A percentile compares a stretch with the other conserved stretches of the same genome.
These are phyloP conservation scores for Pipistrellus pipistrellus DNA, from an alignment of 2,797 vertebrate genomes.

Conservation along the genomic window DNA sequence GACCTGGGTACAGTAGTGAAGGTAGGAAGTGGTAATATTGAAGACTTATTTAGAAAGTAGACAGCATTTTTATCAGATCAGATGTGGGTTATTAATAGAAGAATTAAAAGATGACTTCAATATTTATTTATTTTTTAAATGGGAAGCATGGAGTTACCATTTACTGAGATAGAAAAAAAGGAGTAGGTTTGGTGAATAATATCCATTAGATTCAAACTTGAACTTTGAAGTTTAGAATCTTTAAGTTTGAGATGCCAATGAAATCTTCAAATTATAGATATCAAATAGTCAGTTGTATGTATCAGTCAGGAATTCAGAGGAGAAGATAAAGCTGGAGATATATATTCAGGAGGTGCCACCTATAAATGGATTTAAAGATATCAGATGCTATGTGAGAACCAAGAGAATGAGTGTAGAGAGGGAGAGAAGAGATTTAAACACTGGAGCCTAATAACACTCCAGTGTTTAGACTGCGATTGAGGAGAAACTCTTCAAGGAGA, in stretches of 20 bases:
- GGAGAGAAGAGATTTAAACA: not conserved
- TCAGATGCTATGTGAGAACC: not conserved
- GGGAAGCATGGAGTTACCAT: not conserved
- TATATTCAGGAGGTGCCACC: not conserved
- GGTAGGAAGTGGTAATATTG: not conserved
- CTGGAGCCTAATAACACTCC: not conserved
- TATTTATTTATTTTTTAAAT: not conserved
- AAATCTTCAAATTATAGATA: not conserved
- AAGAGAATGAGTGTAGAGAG: not conserved
- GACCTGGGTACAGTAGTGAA: not conserved
- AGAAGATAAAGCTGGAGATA: not conserved
- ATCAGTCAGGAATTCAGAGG: conserved; percentile 2
- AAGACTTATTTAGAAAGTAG: not conserved
- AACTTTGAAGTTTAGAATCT: not conserved
- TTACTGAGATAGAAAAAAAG: not conserved
- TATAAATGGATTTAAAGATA: not conserved
- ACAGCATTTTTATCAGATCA: not conserved
- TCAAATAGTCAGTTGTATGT: not conserved
- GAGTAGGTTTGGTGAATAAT: not conserved
- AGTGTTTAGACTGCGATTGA: not conserved
- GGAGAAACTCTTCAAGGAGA: not conserved
- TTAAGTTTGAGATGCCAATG: conserved; percentile 17
- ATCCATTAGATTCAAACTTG: not conserved
- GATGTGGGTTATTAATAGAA: not conserved
- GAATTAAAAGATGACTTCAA: conserved; percentile 20